A percentile compares a stretch with the other conserved stretches of the same genome.
These are phyloP conservation scores for Orthosia cruda DNA, from an alignment of 2,888 invertebrate genomes.

Conservation along the genomic window DNA sequence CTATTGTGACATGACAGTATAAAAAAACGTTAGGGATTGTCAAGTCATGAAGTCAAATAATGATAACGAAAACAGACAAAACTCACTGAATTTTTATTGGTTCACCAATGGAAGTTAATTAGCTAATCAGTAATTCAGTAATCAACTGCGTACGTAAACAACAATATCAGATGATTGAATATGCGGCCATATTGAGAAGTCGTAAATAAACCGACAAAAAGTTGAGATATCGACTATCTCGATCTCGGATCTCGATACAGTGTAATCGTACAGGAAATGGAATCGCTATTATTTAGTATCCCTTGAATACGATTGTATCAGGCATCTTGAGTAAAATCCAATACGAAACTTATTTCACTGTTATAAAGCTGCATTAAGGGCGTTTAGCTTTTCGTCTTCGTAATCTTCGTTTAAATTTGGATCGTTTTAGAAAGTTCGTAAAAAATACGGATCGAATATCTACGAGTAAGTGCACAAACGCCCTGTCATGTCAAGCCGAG, in stretches of 20 bases:
- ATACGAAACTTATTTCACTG: too few species aligned
- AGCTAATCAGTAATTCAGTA: constrained; percentile 42
- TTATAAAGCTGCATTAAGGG: too few species aligned
- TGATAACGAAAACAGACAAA: constrained; percentile 38
- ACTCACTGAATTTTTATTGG: constrained; percentile 48
- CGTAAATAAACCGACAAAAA: background rate
- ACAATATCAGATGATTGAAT: constrained; percentile 26
- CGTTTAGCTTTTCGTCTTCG: too few species aligned
- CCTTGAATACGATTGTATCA: background rate
- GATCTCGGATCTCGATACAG: constrained; percentile 5
- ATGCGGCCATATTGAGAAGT: constrained; percentile 17
- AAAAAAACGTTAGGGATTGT: constrained; percentile 31
- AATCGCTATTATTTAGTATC: background rate
- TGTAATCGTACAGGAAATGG: background rate
- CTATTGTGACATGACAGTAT: constrained; percentile 52
- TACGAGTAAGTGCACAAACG: too few species aligned
- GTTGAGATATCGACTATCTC: background rate
- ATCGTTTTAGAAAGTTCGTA: too few species aligned
- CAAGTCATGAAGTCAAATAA: constrained; percentile 46
- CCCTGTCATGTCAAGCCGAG: too few species aligned
- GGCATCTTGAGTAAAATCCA: too few species aligned
- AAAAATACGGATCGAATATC: too few species aligned
- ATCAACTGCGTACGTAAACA: constrained; percentile 12
- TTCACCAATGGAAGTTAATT: constrained; percentile 28
- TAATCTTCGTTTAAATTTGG: too few species aligned